Conservation (phyloP, 2,113 vertebrate genomes). For the Heterocephalus glaber region DNA sequence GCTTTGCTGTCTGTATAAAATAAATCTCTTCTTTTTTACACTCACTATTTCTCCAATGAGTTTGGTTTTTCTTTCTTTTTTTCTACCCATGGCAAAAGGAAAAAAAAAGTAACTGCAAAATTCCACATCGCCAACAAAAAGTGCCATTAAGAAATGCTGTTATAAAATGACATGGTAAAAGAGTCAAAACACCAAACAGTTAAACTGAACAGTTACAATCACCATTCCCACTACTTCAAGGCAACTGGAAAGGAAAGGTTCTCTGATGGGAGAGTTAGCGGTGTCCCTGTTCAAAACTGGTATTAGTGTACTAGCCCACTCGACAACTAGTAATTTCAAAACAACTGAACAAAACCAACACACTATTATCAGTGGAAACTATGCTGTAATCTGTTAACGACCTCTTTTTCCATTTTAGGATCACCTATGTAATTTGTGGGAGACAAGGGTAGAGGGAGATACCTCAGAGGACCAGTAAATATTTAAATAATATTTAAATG, state of each 20-base stretch:
- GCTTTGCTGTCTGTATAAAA: slow-evolving; percentile 82
- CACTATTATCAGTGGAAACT: not conserved
- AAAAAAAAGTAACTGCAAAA: slow-evolving; percentile 54
- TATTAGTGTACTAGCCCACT: not conserved
- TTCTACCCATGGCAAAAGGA: slow-evolving; percentile 62
- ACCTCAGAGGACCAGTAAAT: slow-evolving; percentile 43
- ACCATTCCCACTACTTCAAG: slow-evolving; percentile 65
- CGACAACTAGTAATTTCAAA: not conserved
- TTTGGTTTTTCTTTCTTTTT: slow-evolving; percentile 48
- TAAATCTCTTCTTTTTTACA: slow-evolving; percentile 75
- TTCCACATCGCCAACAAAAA: slow-evolving; percentile 77
- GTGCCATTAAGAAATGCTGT: slow-evolving; percentile 79
- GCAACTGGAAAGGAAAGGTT: slow-evolving; percentile 59
- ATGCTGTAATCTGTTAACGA: slow-evolving; percentile 72
- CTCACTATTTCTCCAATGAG: slow-evolving; percentile 71
- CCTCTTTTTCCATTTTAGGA: not conserved
- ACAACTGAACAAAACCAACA: not conserved
- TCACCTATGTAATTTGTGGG: slow-evolving; percentile 44
- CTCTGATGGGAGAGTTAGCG: slow-evolving; percentile 4
- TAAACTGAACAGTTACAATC: slow-evolving; percentile 61
- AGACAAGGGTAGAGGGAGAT: not conserved
- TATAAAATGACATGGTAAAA: slow-evolving; percentile 75
- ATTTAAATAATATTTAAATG: slow-evolving; percentile 67
- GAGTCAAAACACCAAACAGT: slow-evolving; percentile 65
- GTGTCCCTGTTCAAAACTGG: slow-evolving; percentile 42